Evolutionary conservation across 92 coral and sea anemone species (phyloP), one percentile per base, ranked within the genome.

Genomic region (Ricordea florida): DNA sequence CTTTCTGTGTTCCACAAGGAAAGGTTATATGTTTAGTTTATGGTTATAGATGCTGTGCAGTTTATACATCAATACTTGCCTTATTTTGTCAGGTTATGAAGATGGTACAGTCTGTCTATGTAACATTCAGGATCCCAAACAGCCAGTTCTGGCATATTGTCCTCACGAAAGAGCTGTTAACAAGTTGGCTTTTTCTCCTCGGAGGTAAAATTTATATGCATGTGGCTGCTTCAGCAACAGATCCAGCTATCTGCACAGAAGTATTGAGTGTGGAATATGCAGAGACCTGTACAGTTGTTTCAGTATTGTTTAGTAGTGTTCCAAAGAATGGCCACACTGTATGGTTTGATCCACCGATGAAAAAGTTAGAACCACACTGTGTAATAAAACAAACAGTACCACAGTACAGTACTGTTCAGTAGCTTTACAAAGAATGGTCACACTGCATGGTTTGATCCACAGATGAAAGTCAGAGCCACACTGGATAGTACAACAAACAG

Each of bases 121-220:
- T 75, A 85, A 89, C 36, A 71, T 85, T 45, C 90, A 84, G 81
- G 83, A 92, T 67, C 72, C 78, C n/a, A 84, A 88, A 22, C 83
- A 89, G 30, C 67, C 82, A 22, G 48, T 94, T 45, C 77, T 92
- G 45, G 76, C 91, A 70, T 92, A 81, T 56, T 78, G 75, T 5
- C 98, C 96, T 25, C 98, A 94, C 18, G 82, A 81, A 58, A 63
- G 98, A 26, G 82, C 87, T 57, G 96, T 94, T 4, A 94, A 94
- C 48, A 90, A 89, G 73, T 81, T 94, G 65, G 96, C 97, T 9
- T 94, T 94, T 69, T 94, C 96, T 31, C 98, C 98, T 27, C 57
- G 97, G 73, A 94, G 97, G 98, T 94, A 66, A 9, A 37, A 8
- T 37, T 37, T 37, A n/a, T n/a, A n/a, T n/a, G n/a, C n/a, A n/a